These are phyloP conservation scores for Stomatorhinus walkeri DNA, from an alignment of 2,797 vertebrate species.

Conservation along the genomic window DNA sequence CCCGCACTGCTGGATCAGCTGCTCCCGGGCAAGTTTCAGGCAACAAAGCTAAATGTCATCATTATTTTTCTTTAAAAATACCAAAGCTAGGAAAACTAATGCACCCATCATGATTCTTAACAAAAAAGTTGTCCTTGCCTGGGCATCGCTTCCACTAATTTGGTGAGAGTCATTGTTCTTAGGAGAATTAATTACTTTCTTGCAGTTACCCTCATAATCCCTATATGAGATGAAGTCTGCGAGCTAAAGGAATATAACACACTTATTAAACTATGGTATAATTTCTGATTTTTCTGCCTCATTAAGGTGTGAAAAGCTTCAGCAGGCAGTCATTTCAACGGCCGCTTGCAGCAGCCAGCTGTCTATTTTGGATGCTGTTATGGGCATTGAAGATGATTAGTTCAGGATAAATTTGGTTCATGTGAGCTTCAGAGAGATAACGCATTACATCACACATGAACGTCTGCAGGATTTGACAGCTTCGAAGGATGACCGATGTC, in stretches of 20 bases:
- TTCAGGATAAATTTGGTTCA: not conserved
- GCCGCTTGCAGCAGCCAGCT: not conserved
- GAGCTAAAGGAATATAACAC: not conserved
- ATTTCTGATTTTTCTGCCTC: slow-evolving; percentile 23
- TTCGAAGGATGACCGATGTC: not conserved
- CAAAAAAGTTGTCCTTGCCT: not conserved
- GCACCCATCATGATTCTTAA: not conserved
- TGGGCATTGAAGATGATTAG: slow-evolving; percentile 9
- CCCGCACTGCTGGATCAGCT: not conserved
- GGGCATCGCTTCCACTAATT: not conserved
- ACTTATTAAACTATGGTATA: slow-evolving; percentile 10
- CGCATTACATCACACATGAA: not conserved
- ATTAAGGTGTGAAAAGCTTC: slow-evolving; percentile 20
- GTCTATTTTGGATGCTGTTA: slow-evolving; percentile 17
- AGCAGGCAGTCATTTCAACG: slow-evolving; percentile 9
- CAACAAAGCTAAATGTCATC: not conserved
- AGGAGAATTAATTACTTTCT: not conserved
- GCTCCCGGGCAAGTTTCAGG: not conserved
- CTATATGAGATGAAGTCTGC: not conserved
- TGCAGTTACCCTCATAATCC: not conserved
- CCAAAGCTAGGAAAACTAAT: not conserved
- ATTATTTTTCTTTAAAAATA: not conserved
- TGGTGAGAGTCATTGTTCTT: not conserved
- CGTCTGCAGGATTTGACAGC: not conserved
- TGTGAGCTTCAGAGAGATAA: not conserved